A percentile compares a stretch with the other conserved stretches of the same genome.
These are phyloP conservation scores for Syngnathoides biaculeatus DNA, from an alignment of 2,113 vertebrate genomes.

Conservation along the genomic window DNA sequence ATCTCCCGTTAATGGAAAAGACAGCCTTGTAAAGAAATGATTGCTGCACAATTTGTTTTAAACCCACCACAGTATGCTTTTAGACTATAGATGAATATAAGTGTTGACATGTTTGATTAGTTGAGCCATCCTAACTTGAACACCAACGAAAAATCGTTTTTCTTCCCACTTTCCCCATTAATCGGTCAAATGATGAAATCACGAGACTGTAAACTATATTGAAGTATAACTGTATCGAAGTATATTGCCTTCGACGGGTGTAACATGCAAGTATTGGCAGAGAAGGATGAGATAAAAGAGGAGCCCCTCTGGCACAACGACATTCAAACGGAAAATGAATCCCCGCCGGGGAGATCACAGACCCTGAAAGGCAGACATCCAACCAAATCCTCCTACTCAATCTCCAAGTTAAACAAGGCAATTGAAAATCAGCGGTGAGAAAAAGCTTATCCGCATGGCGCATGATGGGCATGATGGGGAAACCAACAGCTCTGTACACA, in stretches of 20 bases:
- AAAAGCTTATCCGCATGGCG: slow-evolving; percentile 30
- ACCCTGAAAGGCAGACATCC: slow-evolving; percentile 32
- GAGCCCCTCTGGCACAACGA: slow-evolving; percentile 28
- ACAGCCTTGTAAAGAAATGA: background rate
- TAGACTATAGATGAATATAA: too few species aligned
- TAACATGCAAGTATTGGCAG: slow-evolving; percentile 11
- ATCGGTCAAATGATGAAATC: background rate
- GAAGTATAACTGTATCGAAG: too few species aligned
- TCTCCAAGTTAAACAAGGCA: slow-evolving; percentile 47
- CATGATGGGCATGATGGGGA: slow-evolving; percentile 37
- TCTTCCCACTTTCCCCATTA: background rate
- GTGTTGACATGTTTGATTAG: too few species aligned
- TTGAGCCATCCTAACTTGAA: background rate
- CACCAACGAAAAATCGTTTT: slow-evolving; percentile 18
- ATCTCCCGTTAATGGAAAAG: background rate
- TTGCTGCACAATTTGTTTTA: too few species aligned
- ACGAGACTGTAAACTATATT: background rate
- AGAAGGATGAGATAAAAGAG: slow-evolving; percentile 25
- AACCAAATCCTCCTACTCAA: slow-evolving; percentile 47
- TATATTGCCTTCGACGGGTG: background rate
- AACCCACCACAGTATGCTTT: too few species aligned
- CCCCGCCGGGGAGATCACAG: slow-evolving; percentile 29
- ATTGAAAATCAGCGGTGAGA: slow-evolving; percentile 34
- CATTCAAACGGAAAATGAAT: slow-evolving; percentile 37
- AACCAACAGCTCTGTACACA: slow-evolving; percentile 26